Evolutionary conservation across 2,888 invertebrate species (phyloP).

Genomic region (Trisateles emortualis): DNA sequence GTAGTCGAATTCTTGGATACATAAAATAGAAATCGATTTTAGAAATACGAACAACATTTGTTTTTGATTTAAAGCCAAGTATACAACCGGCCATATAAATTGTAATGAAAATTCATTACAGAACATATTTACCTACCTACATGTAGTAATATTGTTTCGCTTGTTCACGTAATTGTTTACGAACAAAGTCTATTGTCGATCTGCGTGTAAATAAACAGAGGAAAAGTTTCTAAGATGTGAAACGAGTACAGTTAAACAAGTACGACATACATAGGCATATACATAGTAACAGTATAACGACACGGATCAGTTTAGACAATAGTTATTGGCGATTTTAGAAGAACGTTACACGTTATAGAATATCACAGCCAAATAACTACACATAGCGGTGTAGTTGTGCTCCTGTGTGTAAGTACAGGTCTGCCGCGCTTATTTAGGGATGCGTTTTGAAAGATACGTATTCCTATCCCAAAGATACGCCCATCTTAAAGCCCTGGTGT

Average conservation of each 20-base stretch:
- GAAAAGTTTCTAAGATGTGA: conserved; percentile 20
- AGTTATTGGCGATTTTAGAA: background rate
- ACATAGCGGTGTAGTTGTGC: no score
- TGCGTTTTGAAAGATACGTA: no score
- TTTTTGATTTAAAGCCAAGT: conserved; percentile 27
- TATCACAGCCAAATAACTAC: no score
- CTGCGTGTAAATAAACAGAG: conserved; percentile 21
- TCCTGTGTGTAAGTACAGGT: no score
- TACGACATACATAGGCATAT: background rate
- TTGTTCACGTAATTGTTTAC: conserved; percentile 26
- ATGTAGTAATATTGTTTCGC: conserved; percentile 31
- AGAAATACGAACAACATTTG: conserved; percentile 23
- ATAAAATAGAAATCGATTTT: background rate
- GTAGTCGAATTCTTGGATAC: no score
- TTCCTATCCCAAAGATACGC: no score
- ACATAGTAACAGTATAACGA: background rate
- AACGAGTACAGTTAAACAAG: conserved; percentile 7
- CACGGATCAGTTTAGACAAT: background rate
- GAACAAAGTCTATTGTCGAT: conserved; percentile 32
- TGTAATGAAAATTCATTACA: conserved; percentile 39
- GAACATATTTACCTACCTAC: conserved; percentile 31
- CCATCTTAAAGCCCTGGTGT: no score
- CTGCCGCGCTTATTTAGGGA: no score
- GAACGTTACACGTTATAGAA: no score
- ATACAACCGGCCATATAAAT: conserved; percentile 22